Conservation (phyloP, 2,113 vertebrate species). For the Serinus canaria region DNA sequence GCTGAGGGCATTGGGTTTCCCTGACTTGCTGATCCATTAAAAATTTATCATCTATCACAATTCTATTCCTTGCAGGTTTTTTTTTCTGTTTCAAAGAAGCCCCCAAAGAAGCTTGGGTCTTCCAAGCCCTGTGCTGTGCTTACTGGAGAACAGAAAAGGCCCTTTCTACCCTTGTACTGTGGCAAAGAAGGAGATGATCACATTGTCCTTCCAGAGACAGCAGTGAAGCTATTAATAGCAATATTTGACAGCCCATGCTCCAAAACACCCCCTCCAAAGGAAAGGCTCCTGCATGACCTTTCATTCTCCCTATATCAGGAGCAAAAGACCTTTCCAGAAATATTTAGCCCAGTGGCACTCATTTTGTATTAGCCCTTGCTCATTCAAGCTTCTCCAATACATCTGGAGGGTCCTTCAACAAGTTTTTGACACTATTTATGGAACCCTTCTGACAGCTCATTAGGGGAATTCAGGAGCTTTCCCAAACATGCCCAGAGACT, state of each 20-base stretch:
- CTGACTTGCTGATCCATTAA: not conserved
- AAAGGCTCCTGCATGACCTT: not conserved
- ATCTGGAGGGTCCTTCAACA: slow-evolving; percentile 36
- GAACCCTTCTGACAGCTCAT: slow-evolving; percentile 30
- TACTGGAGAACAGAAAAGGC: not conserved
- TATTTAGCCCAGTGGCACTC: slow-evolving; percentile 9
- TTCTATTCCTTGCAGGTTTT: not conserved
- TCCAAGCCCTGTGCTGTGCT: not conserved
- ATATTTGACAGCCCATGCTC: not conserved
- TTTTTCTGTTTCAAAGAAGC: not conserved
- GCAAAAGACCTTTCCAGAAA: slow-evolving; percentile 4
- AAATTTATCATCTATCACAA: not conserved
- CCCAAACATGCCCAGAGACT: slow-evolving; percentile 32
- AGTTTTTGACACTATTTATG: slow-evolving; percentile 11
- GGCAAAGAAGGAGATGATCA: not conserved
- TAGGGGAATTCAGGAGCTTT: slow-evolving; percentile 25
- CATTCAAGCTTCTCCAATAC: not conserved
- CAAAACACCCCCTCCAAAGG: not conserved
- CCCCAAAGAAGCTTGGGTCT: not conserved
- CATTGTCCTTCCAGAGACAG: not conserved
- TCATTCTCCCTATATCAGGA: not conserved
- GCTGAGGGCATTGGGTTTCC: not conserved
- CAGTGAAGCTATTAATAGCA: not conserved
- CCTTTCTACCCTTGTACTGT: not conserved
- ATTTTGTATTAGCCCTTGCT: not conserved